Percentiles rank a stretch among this genome's conserved stretches.
phyloP scores from a whole-genome alignment of 2,888 invertebrate genomes.

The Anagyrus pseudococci region DNA sequence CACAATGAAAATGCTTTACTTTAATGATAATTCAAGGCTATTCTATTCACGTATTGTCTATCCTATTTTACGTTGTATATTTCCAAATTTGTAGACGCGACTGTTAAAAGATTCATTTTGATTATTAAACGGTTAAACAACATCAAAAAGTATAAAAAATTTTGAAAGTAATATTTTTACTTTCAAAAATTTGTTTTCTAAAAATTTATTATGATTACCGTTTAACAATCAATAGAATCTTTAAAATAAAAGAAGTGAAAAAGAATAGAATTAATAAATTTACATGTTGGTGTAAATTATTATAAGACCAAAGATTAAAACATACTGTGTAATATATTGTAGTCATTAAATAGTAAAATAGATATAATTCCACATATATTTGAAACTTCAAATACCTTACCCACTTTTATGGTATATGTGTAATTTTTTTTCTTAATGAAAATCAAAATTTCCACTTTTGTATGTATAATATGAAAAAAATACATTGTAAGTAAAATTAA shows the following conservation, averaged over 20 bases:
- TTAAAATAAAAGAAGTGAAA: slow-evolving; percentile 22
- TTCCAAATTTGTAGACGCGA: slow-evolving; percentile 31
- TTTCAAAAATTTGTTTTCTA: background rate
- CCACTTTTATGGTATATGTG: background rate
- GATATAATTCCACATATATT: slow-evolving; percentile 38
- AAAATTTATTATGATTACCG: slow-evolving; percentile 21
- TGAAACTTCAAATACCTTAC: background rate
- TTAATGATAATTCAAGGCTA: slow-evolving; percentile 23
- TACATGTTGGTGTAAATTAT: slow-evolving; percentile 40
- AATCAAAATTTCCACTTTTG: no score
- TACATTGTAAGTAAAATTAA: slow-evolving; percentile 14
- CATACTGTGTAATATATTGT: slow-evolving; percentile 44
- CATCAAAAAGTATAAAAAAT: background rate
- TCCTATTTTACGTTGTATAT: slow-evolving; percentile 27
- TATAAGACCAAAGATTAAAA: slow-evolving; percentile 48
- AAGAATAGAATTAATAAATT: slow-evolving; percentile 35
- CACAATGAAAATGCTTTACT: slow-evolving; percentile 26
- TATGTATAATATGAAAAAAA: no score
- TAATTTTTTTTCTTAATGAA: no score
- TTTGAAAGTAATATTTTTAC: background rate
- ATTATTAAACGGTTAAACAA: slow-evolving; percentile 33
- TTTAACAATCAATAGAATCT: slow-evolving; percentile 34
- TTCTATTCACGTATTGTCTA: slow-evolving; percentile 27
- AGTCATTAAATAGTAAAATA: slow-evolving; percentile 40
- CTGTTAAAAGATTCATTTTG: slow-evolving; percentile 30